A percentile compares a stretch with the other conserved stretches of the same genome.
Evolutionary conservation across 1,140 invertebrate species (phyloP).

Genomic region (Caenorhabditis tropicalis): DNA sequence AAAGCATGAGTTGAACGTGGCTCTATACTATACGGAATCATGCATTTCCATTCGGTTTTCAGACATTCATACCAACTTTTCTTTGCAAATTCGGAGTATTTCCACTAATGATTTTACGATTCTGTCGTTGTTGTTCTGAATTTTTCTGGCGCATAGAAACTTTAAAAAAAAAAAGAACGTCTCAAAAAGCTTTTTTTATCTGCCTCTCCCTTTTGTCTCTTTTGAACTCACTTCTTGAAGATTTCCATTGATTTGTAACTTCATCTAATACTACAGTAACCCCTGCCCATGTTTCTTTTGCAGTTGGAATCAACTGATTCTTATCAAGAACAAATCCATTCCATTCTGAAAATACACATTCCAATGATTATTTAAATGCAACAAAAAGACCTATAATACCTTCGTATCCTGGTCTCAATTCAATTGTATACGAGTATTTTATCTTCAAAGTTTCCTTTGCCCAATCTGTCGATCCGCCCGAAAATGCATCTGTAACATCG

Average conservation of each 20-base stretch:
- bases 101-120: slow-evolving; percentile 26
- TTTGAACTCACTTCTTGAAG: neutral
- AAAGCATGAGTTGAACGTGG: neutral
- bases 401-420: slow-evolving; percentile 66
- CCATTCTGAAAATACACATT: slow-evolving; percentile 60
- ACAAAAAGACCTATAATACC: slow-evolving; percentile 50
- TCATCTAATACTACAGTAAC: slow-evolving; percentile 71
- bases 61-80: neutral
- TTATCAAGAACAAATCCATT: slow-evolving; percentile 74
- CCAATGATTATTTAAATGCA: neutral
- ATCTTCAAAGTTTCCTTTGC: slow-evolving; percentile 69
- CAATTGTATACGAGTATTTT: slow-evolving; percentile 71
- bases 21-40: neutral
- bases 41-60: neutral
- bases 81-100: neutral
- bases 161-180: too few relatives aligned
- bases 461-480: slow-evolving; percentile 69
- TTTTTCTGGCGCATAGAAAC: neutral
- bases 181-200: too few relatives aligned
- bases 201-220: neutral
- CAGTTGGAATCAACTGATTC: slow-evolving; percentile 78
- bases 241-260: slow-evolving; percentile 52
- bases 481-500: slow-evolving; percentile 67
- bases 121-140: neutral
- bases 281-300: slow-evolving; percentile 79